Base-by-base conservation (phyloP, 2,888 invertebrate genomes). In the Heteromyza rotundicornis region DNA sequence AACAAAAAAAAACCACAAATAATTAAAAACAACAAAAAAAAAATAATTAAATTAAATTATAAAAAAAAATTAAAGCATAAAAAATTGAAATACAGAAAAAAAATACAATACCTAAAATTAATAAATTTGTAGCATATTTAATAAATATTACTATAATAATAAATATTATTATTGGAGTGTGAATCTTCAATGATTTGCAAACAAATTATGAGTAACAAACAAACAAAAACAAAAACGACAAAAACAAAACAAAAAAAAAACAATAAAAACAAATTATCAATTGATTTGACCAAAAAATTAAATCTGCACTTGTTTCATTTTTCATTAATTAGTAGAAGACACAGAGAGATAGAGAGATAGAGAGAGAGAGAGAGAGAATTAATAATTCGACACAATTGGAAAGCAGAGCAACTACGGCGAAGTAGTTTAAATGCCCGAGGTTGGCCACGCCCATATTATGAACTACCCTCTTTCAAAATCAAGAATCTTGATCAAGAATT, bases 231-330 rank as follows among this genome's bases (percentile, higher is more conserved):
- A 52, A 52, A 36, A 50, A 40, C n/a, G 24, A 22, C 14, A 58
- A 27, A 24, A 62, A 56, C 51, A 40, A 47, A 54, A 54, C 10
- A 55, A 40, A 55, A 59, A 58, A 8, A 57, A 52, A 55, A 52
- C 57, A 63, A 59, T 58, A 62, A 62, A 55, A 61, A 52, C 57
- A 62, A 59, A 50, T 40, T 53, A 64, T 61, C 59, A 66, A n/a
- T 66, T 64, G 62, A 66, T 62, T 64, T 66, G 66, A 66, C 53
- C 60, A 63, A 66, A 64, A 65, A 58, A 66, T 60, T 55, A 27
- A 64, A 61, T 20, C 10, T 36, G 47, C 22, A 27, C 50, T 62
- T 60, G 57, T 62, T 66, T 66, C 59, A 20, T 54, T 59, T 62
- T n/a, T 16, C 40, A 27, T n/a, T n/a, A n/a, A n/a, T n/a, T n/a